Base-by-base conservation (phyloP, 64 coral and sea anemone genomes). In the Catalaphyllia jardinei region DNA sequence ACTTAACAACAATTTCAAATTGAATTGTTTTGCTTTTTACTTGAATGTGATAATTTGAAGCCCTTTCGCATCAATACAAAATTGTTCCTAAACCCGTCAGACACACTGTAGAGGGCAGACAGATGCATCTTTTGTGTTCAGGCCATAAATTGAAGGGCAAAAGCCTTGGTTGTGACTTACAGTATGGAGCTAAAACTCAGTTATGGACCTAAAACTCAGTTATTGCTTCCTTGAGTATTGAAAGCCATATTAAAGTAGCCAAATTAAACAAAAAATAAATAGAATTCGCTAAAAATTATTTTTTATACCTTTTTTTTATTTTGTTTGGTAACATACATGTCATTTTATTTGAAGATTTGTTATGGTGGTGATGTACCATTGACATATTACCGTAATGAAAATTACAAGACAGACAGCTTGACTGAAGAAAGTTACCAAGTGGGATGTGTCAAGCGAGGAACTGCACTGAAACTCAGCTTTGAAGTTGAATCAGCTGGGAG, bases 281-380 rank as follows among this genome's bases (percentile, higher is more conserved):
- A 9, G 20, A 9, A 22, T 10, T 59, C 61, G 15, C 54, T 29
- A 13, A 14, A 59, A 25, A 80, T 4, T 55, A 19, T 52, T 27
- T 54, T 28, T 25, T 25, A 29, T 0, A 54, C 1, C 22, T 52
- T 29, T 4, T 79, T 79, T 31, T 60, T 63, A 33, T 15, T 29
- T 29, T 74, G 22, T 4, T 29, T 35, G 2, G 13, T 15, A 67
- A 38, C 61, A 4, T 5, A 24, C 20, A 24, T 35, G 57, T 22
- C 10, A 4, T 64, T 1, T 83, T 16, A 0, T 80, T 65, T 59
- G 14, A 46, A 96, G 94, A 96, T 96, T 76, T 96, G 94, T 67
- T 92, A 96, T 65, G 94, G 94, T n/a, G 94, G 94, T 46, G 94
- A 96, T 49, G 79, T 96, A 8, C 94, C 94, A 29, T 59, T 78